Conservation (phyloP, 2,797 vertebrate genomes). For the Rhinoraja longicauda region DNA sequence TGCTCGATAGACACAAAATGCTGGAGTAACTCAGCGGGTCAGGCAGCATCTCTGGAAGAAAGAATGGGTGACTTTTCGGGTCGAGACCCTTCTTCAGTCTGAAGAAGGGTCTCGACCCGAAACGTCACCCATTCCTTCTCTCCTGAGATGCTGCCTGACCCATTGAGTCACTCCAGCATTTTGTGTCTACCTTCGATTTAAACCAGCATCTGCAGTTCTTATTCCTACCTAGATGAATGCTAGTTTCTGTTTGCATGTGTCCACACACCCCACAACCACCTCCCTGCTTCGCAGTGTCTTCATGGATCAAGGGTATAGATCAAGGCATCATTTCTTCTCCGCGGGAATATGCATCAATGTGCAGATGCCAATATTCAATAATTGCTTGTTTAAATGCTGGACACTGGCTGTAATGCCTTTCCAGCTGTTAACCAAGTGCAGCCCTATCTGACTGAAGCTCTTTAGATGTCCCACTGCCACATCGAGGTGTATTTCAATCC, state of each 20-base stretch:
- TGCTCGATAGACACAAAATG: too few relatives aligned
- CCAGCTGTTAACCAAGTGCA: not conserved
- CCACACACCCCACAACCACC: not conserved
- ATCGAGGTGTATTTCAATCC: not conserved
- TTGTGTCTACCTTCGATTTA: too few relatives aligned
- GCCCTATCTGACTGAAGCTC: not conserved
- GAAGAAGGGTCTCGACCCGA: too few relatives aligned
- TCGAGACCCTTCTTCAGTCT: too few relatives aligned
- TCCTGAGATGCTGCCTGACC: too few relatives aligned
- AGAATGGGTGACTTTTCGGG: too few relatives aligned
- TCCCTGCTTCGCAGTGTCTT: not conserved
- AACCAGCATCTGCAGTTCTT: too few relatives aligned
- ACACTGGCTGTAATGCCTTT: not conserved
- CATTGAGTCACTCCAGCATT: too few relatives aligned
- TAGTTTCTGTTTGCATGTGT: not conserved
- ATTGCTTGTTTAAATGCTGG: not conserved
- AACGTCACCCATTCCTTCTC: too few relatives aligned
- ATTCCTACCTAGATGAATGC: too few relatives aligned
- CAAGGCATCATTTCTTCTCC: not conserved
- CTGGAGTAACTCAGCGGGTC: too few relatives aligned
- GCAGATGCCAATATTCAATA: not conserved
- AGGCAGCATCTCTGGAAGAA: too few relatives aligned
- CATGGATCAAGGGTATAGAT: not conserved
- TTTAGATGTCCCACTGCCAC: not conserved
- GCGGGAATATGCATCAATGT: not conserved